These are phyloP conservation scores for Eilema caniola DNA, from an alignment of 2,888 invertebrate genomes.

Conservation along the genomic window DNA sequence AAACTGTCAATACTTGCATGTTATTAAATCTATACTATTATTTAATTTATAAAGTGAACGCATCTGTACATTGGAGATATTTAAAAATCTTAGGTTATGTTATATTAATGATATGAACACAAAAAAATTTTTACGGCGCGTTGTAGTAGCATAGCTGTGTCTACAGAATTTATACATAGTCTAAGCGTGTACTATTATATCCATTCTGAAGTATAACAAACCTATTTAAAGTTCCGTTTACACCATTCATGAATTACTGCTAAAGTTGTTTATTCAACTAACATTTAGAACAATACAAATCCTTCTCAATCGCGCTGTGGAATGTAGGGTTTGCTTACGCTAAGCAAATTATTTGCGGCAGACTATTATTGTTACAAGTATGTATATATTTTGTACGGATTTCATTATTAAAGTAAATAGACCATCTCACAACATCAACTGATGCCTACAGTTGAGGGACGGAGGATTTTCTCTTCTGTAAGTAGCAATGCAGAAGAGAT, in stretches of 20 bases:
- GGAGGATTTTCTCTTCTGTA: not conserved
- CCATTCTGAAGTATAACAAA: constrained; percentile 5
- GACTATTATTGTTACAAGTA: not conserved
- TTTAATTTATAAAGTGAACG: too few relatives aligned
- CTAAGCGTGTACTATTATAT: not conserved
- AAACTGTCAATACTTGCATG: too few relatives aligned
- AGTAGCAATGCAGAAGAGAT: not conserved
- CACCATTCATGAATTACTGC: constrained; percentile 26
- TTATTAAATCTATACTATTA: too few relatives aligned
- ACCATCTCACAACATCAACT: not conserved
- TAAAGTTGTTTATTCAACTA: constrained; percentile 40
- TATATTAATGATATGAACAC: too few relatives aligned
- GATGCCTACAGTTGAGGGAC: not conserved
- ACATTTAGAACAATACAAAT: constrained; percentile 49
- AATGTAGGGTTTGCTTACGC: constrained; percentile 23
- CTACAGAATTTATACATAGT: too few relatives aligned
- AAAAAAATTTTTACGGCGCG: too few relatives aligned
- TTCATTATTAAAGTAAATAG: too few relatives aligned
- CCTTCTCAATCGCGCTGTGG: constrained; percentile 30
- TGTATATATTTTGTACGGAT: too few relatives aligned
- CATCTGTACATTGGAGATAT: too few relatives aligned
- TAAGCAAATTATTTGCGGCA: constrained; percentile 13
- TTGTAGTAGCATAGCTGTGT: too few relatives aligned
- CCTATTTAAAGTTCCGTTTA: constrained; percentile 27
- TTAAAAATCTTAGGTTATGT: too few relatives aligned